A percentile compares a stretch with the other conserved stretches of the same genome.
Conservation (phyloP, 2,888 invertebrate species). For the Latrodectus hesperus region DNA sequence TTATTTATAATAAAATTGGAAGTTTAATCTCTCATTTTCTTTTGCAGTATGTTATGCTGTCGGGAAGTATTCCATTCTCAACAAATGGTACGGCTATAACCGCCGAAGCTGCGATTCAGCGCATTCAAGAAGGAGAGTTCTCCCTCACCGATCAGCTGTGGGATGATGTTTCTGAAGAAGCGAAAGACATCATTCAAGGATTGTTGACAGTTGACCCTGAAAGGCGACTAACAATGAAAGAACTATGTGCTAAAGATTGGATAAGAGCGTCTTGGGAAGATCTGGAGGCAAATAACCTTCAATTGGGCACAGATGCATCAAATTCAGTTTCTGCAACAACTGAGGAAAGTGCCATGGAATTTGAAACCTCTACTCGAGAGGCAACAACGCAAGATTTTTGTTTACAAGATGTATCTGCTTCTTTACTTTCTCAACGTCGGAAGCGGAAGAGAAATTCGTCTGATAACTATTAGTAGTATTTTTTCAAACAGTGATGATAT, state of each 20-base stretch:
- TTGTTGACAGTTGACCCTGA: slow-evolving; percentile 86
- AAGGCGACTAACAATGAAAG: slow-evolving; percentile 82
- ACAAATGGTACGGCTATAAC: slow-evolving; percentile 81
- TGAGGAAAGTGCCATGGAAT: slow-evolving; percentile 76
- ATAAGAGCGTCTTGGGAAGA: slow-evolving; percentile 76
- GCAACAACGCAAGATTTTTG: too few species aligned
- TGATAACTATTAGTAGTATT: too few species aligned
- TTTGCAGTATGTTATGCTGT: slow-evolving; percentile 85
- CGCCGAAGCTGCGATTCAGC: slow-evolving; percentile 83
- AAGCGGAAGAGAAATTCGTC: too few species aligned
- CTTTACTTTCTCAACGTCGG: too few species aligned
- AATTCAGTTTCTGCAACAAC: slow-evolving; percentile 75
- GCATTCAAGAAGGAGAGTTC: slow-evolving; percentile 87
- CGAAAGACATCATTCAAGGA: slow-evolving; percentile 84
- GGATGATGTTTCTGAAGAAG: slow-evolving; percentile 83
- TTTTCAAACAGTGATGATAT: too few species aligned
- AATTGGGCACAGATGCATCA: slow-evolving; percentile 81
- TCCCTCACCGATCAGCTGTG: slow-evolving; percentile 84
- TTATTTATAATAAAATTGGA: too few species aligned
- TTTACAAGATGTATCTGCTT: too few species aligned
- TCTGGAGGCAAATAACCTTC: slow-evolving; percentile 78
- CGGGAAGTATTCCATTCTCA: slow-evolving; percentile 90
- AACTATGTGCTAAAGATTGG: slow-evolving; percentile 83
- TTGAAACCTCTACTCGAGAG: too few species aligned
- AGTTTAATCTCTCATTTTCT: slow-evolving; percentile 6